Evolutionary conservation across 2,797 vertebrate species (phyloP), one percentile per base, ranked within the genome.

Genomic region (Meriones psammophilus): DNA sequence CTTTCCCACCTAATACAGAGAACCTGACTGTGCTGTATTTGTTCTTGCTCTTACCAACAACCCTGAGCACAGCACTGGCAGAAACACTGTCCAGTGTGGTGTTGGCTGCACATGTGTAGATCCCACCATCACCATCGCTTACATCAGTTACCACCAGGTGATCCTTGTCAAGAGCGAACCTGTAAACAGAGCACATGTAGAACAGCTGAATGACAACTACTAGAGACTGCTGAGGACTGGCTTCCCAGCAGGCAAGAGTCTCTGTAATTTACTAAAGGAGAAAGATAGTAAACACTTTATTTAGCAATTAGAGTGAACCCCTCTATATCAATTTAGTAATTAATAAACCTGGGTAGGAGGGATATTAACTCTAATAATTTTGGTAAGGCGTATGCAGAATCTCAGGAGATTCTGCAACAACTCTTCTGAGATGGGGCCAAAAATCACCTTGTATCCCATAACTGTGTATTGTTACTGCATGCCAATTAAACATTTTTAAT

Each of bases 71-170:
- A 77, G 99, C 99, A 15, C 99, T 99, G 98, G 99, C 99, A 8
- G 99, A 99, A 96, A 99, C 99, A 0, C 98, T 99, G 98, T 99
- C 99, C 98, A 99, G 98, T 13, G 99, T 99, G 60, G 99, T 99
- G 98, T 99, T 99, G 98, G 99, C 99, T 95, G 99, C 97, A 97
- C 99, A 99, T 1, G 99, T 99, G 98, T 99, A 99, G 9, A 98
- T 98, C 30, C 99, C 99, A 15, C 99, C 98, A n/a, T 99, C 99
- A 0, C 96, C 97, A 94, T 99, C 99, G 7, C 97, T 99, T 97
- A 99, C 99, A 56, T 99, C 99, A 28, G 96, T 97, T 97, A 99
- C 99, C 96, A 98, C 99, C 98, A 99, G 99, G 96, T 98, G 99
- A 94, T 99, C 99, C 56, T 99, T 98, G 97, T 98, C 98, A 36